phyloP scores from a whole-genome alignment of 1,140 invertebrate species.

The Ctenoplectra terminalis region DNA sequence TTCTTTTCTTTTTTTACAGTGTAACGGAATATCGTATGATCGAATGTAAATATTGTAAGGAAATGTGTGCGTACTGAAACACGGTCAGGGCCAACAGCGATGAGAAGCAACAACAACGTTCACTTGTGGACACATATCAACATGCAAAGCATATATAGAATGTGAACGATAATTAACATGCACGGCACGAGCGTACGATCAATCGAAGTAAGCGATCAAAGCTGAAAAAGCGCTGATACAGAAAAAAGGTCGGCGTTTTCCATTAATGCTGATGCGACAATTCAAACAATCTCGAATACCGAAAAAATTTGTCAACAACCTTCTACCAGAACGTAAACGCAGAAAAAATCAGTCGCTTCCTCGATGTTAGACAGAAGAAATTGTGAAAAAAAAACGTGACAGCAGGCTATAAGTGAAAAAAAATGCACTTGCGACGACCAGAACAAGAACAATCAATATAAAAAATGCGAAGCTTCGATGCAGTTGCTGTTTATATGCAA shows the following conservation, averaged over 20 bases:
- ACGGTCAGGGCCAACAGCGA: conserved; percentile 34
- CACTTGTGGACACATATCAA: conserved; percentile 53
- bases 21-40: conserved; percentile 52
- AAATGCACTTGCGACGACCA: conserved; percentile 46
- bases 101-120: conserved; percentile 35
- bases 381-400: neutral
- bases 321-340: neutral
- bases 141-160: conserved; percentile 70
- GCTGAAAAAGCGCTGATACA: conserved; percentile 18
- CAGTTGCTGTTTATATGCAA: conserved; percentile 12
- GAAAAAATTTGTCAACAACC: neutral
- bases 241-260: neutral
- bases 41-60: conserved; percentile 25
- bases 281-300: neutral
- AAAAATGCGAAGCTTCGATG: conserved; percentile 52
- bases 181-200: conserved; percentile 22
- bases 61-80: conserved; percentile 19
- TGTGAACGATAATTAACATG: conserved; percentile 30
- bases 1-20: conserved; percentile 62
- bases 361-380: conserved; percentile 15
- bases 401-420: conserved; percentile 19
- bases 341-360: conserved; percentile 25
- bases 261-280: conserved; percentile 1
- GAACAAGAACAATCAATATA: conserved; percentile 35
- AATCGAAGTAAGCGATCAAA: conserved; percentile 32